Percentiles rank a stretch among this genome's conserved stretches.
Evolutionary conservation across 92 coral and sea anemone species (phyloP).

Genomic region (Phenganax subtilis): DNA sequence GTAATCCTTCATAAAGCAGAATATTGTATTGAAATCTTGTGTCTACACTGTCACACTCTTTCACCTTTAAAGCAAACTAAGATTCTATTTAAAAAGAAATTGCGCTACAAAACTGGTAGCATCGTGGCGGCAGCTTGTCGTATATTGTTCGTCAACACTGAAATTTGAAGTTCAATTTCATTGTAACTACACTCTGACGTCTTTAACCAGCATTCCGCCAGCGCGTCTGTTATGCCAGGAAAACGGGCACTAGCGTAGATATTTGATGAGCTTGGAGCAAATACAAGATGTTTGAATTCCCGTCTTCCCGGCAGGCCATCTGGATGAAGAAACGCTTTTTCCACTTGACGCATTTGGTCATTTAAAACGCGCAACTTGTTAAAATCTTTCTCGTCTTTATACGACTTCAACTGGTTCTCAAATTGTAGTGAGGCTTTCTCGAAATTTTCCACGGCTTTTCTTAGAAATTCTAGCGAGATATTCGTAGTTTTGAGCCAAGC

Average conservation of each 20-base stretch:
- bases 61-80: too few relatives aligned
- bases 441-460: conserved; percentile 54
- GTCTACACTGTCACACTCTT: too few relatives aligned
- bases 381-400: conserved; percentile 43
- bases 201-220: conserved; percentile 49
- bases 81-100: neutral
- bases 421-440: conserved; percentile 47
- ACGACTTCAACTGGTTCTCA: conserved; percentile 47
- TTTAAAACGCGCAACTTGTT: conserved; percentile 58
- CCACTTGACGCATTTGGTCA: conserved; percentile 69
- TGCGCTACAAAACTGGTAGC: conserved; percentile 17
- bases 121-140: conserved; percentile 24
- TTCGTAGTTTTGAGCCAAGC: conserved; percentile 32
- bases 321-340: conserved; percentile 67
- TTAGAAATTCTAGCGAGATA: conserved; percentile 47
- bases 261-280: conserved; percentile 64
- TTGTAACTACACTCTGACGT: conserved; percentile 23
- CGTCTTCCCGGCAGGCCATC: conserved; percentile 77
- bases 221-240: conserved; percentile 70
- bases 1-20: too few relatives aligned
- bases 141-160: conserved; percentile 10
- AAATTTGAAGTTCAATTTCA: conserved; percentile 18
- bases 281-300: conserved; percentile 66
- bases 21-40: too few relatives aligned
- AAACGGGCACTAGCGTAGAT: conserved; percentile 61